Evolutionary conservation across 2,888 invertebrate species (phyloP).

Genomic region (Dyspetes luteomarginatus): DNA sequence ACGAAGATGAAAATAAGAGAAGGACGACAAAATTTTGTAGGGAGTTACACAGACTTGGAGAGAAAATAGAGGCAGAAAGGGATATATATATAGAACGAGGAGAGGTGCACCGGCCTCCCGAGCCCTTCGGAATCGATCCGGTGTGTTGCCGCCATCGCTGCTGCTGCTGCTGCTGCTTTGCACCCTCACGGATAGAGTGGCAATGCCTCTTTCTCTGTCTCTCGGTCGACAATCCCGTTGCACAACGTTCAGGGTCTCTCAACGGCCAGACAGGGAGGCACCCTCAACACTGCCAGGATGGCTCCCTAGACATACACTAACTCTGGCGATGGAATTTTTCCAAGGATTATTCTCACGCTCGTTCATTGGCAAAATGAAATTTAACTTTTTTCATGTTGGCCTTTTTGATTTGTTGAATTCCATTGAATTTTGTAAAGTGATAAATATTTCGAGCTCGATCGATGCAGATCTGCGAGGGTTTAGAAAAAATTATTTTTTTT

Average conservation of each 20-base stretch:
- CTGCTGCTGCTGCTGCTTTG: conserved; percentile 43
- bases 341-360: background rate
- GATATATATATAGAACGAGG: background rate
- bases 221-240: conserved; percentile 48
- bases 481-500: background rate
- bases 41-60: conserved; percentile 1
- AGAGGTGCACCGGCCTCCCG: conserved; percentile 58
- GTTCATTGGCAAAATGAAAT: background rate
- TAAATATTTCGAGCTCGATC: too few relatives aligned
- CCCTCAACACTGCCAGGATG: conserved; percentile 28
- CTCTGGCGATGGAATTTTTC: conserved; percentile 3
- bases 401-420: too few relatives aligned
- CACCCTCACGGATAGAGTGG: conserved; percentile 37
- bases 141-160: conserved; percentile 51
- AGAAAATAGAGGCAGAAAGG: background rate
- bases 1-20: conserved; percentile 15
- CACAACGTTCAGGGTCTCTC: conserved; percentile 46
- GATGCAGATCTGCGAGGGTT: too few relatives aligned
- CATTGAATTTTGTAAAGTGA: too few relatives aligned
- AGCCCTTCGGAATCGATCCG: conserved; percentile 65
- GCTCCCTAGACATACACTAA: background rate
- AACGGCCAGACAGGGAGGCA: conserved; percentile 46
- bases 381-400: background rate
- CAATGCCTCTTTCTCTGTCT: conserved; percentile 25
- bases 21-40: conserved; percentile 27